These are phyloP conservation scores for Entomobrya multifasciata DNA, from an alignment of 2,888 invertebrate species.

Conservation along the genomic window DNA sequence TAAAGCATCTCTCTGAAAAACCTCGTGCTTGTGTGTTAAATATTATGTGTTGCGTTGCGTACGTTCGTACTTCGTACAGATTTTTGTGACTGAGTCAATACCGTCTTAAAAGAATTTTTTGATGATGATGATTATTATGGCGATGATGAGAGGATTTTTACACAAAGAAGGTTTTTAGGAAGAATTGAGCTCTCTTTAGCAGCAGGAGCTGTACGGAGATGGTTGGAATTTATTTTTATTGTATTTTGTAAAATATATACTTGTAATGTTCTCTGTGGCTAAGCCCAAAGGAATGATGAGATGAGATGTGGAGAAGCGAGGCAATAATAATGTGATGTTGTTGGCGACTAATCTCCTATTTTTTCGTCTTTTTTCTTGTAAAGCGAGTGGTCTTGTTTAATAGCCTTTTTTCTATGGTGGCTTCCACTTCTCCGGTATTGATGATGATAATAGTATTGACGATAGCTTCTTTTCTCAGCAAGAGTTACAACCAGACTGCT, in stretches of 20 bases:
- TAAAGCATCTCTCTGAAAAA: no score
- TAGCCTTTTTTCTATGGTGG: constrained; percentile 20
- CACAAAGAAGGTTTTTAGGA: constrained; percentile 48
- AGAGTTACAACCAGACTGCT: constrained; percentile 58
- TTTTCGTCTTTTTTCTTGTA: constrained; percentile 29
- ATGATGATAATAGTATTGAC: constrained; percentile 14
- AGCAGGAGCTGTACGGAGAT: neutral
- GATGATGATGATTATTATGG: constrained; percentile 6
- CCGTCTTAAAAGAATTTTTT: constrained; percentile 23
- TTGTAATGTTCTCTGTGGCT: constrained; percentile 35
- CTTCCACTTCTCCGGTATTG: constrained; percentile 10
- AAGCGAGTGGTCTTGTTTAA: constrained; percentile 40
- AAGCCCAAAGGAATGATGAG: constrained; percentile 42
- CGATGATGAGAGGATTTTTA: constrained; percentile 52
- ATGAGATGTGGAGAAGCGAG: constrained; percentile 37
- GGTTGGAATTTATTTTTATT: constrained; percentile 56
- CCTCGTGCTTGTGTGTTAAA: constrained; percentile 31
- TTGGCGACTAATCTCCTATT: constrained; percentile 37
- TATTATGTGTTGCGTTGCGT: constrained; percentile 24
- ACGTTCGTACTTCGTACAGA: constrained; percentile 2
- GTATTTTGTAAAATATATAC: constrained; percentile 7
- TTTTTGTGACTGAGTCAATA: constrained; percentile 28
- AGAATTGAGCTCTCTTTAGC: neutral
- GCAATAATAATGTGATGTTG: constrained; percentile 27
- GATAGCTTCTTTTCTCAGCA: constrained; percentile 42